Evolutionary conservation across 2,888 invertebrate species (phyloP), one percentile per base, ranked within the genome.

Genomic region (Caenorhabditis angaria): DNA sequence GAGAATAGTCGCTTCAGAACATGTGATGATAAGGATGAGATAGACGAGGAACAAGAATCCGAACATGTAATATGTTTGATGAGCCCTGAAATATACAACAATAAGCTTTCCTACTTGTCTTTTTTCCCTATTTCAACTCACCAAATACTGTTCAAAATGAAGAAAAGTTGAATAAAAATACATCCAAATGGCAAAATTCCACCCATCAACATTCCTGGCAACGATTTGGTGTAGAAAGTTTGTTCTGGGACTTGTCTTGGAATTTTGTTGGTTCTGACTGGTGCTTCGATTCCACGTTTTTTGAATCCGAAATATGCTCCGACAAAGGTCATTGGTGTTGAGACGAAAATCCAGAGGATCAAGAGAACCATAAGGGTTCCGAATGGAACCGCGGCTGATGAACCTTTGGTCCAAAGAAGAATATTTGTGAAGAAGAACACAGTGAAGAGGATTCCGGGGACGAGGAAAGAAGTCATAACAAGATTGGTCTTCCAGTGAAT

Each of bases 11-110:
- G 97, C 97, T 90, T 97, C 97, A 4, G 97, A 96, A 89, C 97
- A 99, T 0, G 97, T 99, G 87, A 99, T 94, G 82, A 97, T 93
- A 80, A 99, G 91, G 88, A 99, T 99, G 85, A 96, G 91, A 89
- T 97, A 99, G 62, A 99, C 97, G 82, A 99, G 91, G 90, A 97
- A 95, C 79, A 99, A 91, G 90, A 99, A 97, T 77, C 99, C 97
- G 94, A 91, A 99, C 97, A 99, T 99, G 91, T 99, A 99, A 90
- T 99, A 99, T 91, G 95, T 95, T 90, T 97, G 95, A 89, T 91
- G 92, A 27, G 92, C 91, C 92, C 92, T 91, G 88, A 20, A 89
- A 87, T 77, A 77, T 64, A 56, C 28, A 51, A 48, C 32, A 10
- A 41, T 18, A 50, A 2, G 12, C 2, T 4, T 2, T 29, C 48